Conservation (phyloP, 2,113 vertebrate genomes). For the Clarias magur region DNA sequence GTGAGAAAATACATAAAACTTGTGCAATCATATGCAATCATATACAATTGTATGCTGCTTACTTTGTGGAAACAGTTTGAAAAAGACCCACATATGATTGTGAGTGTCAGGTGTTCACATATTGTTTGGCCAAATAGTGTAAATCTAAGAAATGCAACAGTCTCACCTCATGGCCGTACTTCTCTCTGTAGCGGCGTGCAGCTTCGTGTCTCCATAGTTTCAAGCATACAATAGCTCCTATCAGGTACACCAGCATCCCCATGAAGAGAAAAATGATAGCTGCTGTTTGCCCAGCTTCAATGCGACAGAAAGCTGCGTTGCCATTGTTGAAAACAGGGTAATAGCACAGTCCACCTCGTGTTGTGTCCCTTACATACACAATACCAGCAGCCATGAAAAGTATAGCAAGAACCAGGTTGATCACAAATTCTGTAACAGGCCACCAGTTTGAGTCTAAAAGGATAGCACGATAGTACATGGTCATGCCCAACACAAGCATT, state of each 20-base stretch:
- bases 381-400: conserved; percentile 88
- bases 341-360: conserved; percentile 89
- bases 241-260: conserved; percentile 84
- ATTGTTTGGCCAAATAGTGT: background rate
- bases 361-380: conserved; percentile 89
- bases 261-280: conserved; percentile 93
- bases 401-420: conserved; percentile 85
- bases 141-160: background rate
- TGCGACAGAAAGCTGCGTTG: conserved; percentile 83
- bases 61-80: background rate
- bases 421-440: conserved; percentile 91
- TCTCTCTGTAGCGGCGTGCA: conserved; percentile 77
- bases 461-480: conserved; percentile 97
- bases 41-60: background rate
- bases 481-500: conserved; percentile 90
- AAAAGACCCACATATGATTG: background rate
- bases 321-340: conserved; percentile 86
- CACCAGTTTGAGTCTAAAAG: conserved; percentile 94
- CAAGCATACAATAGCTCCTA: conserved; percentile 83
- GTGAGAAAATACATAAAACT: no score
- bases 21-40: background rate
- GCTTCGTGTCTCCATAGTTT: conserved; percentile 93
- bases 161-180: conserved; percentile 79
- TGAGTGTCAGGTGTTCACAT: background rate
- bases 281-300: conserved; percentile 90